Evolutionary conservation across 1,140 invertebrate species (phyloP).

Genomic region (Sitobion miscanthi): DNA sequence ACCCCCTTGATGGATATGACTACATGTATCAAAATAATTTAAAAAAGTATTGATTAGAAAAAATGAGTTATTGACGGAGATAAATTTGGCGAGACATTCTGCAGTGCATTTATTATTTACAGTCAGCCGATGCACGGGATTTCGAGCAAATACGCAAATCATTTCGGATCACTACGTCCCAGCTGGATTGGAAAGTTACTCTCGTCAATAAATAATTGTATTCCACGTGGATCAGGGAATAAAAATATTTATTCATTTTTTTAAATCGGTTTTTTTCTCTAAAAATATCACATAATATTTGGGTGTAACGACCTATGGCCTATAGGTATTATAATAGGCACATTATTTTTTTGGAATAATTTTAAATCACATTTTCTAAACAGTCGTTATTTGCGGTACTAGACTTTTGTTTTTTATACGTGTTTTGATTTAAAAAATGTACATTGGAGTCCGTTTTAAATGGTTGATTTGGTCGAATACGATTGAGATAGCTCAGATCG

Average conservation of each 20-base stretch:
- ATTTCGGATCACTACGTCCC: slow-evolving; percentile 5
- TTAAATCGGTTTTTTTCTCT: not conserved
- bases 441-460: not conserved
- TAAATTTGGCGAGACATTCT: not conserved
- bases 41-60: not conserved
- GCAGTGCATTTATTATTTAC: not conserved
- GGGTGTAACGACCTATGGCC: not conserved
- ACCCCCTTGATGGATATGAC: not conserved
- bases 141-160: not conserved
- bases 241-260: not conserved
- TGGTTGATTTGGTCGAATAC: not conserved
- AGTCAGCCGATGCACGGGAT: not conserved
- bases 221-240: not conserved
- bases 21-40: not conserved
- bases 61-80: not conserved
- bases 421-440: not conserved
- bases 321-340: not conserved
- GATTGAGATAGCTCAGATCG: not conserved
- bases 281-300: not conserved
- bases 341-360: not conserved
- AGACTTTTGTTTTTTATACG: not conserved
- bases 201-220: not conserved
- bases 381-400: not conserved
- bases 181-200: slow-evolving; percentile 13
- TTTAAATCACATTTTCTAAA: not conserved